A percentile compares a stretch with the other conserved stretches of the same genome.
phyloP scores from a whole-genome alignment of 2,888 invertebrate genomes.

The Drosophila stalkeri region DNA sequence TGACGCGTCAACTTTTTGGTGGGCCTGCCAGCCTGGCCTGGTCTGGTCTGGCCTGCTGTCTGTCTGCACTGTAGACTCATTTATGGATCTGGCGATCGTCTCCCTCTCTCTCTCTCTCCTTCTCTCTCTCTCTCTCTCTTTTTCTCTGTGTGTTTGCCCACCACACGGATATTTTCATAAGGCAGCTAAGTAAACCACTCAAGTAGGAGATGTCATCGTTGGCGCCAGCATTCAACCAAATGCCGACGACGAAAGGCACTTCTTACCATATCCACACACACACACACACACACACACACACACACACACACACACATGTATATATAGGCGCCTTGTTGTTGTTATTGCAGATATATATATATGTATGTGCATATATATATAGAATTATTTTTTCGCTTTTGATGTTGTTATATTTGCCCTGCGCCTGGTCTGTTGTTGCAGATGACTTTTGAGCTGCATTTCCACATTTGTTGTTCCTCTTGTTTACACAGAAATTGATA shows the following conservation, averaged over 20 bases:
- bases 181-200: constrained; percentile 84
- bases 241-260: constrained; percentile 50
- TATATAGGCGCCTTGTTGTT: constrained; percentile 18
- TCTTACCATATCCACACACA: constrained; percentile 30
- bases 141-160: constrained; percentile 62
- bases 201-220: constrained; percentile 84
- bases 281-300: not conserved
- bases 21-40: constrained; percentile 18
- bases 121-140: constrained; percentile 42
- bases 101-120: constrained; percentile 17
- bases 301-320: not conserved
- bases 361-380: not conserved
- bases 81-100: constrained; percentile 43
- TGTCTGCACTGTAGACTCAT: constrained; percentile 24
- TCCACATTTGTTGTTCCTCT: constrained; percentile 60
- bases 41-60: constrained; percentile 4
- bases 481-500: constrained; percentile 85
- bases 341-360: constrained; percentile 24
- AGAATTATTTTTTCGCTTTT: constrained; percentile 32
- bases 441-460: constrained; percentile 51
- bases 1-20: constrained; percentile 83
- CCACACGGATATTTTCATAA: constrained; percentile 82
- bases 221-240: constrained; percentile 76
- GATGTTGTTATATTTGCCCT: constrained; percentile 58
- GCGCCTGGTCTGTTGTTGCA: constrained; percentile 33